A percentile compares a stretch with the other conserved stretches of the same genome.
Evolutionary conservation across 1,140 invertebrate species (phyloP).

Genomic region (Triops cancriformis): DNA sequence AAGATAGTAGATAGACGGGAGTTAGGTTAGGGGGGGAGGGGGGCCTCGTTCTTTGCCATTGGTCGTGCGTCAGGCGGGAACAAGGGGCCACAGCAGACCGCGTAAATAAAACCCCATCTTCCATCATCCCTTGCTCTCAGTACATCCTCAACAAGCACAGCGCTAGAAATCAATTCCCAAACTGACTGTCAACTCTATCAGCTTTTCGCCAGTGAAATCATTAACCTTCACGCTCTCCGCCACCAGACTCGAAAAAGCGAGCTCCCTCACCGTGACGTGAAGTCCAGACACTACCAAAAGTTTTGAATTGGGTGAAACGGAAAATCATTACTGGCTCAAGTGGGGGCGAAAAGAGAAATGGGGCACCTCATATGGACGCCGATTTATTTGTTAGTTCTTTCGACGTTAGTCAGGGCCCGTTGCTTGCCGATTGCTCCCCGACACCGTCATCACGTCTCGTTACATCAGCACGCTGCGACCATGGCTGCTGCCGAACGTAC

Average conservation of each 20-base stretch:
- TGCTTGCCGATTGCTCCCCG: neutral
- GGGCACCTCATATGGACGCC: neutral
- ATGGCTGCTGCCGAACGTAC: neutral
- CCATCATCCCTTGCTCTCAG: constrained; percentile 12
- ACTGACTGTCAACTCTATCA: neutral
- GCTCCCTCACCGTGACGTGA: neutral
- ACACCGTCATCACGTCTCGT: neutral
- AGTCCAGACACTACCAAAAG: neutral
- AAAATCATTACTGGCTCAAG: neutral
- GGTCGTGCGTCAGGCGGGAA: constrained; percentile 7
- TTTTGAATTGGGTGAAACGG: neutral
- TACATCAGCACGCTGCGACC: neutral
- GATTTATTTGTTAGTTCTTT: neutral
- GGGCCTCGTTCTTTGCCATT: constrained; percentile 3
- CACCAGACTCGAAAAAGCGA: too few relatives aligned
- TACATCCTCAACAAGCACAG: constrained; percentile 5
- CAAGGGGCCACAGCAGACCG: constrained; percentile 7
- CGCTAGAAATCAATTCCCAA: neutral
- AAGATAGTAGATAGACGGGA: constrained; percentile 6
- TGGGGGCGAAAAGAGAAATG: neutral
- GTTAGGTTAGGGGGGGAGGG: constrained; percentile 7
- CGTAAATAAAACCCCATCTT: constrained; percentile 14
- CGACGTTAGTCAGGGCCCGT: neutral
- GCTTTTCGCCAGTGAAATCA: too few relatives aligned
- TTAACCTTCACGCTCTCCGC: too few relatives aligned